Evolutionary conservation across 2,113 vertebrate species (phyloP).

Genomic region (Nipponia nippon): DNA sequence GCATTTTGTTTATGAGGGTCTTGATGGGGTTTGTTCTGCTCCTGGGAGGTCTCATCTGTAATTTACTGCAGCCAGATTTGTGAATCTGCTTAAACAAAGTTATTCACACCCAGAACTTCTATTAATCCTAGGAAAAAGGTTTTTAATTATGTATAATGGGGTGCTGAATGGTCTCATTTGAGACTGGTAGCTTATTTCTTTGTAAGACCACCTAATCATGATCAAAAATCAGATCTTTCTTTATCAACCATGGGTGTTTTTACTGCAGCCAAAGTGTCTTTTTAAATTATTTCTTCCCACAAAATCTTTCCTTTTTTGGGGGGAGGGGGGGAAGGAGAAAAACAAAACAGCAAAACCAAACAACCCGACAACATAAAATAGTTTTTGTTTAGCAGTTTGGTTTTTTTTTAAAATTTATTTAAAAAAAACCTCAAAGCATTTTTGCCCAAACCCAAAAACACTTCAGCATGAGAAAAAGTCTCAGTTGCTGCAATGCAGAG

Average conservation of each 20-base stretch:
- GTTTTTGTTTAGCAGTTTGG: not conserved
- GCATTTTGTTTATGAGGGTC: slow-evolving; percentile 62
- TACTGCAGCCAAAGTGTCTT: not conserved
- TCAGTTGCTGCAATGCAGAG: not conserved
- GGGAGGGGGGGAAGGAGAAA: not conserved
- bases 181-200: not conserved
- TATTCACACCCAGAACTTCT: slow-evolving; percentile 15
- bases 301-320: not conserved
- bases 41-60: slow-evolving; percentile 37
- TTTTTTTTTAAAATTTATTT: not conserved
- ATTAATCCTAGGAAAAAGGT: not conserved
- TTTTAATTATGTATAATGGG: slow-evolving; percentile 15
- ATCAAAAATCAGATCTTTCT: not conserved
- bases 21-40: slow-evolving; percentile 57
- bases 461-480: not conserved
- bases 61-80: slow-evolving; percentile 22
- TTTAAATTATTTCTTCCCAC: not conserved
- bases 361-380: not conserved
- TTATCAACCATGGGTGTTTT: not conserved
- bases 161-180: slow-evolving; percentile 1
- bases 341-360: not conserved
- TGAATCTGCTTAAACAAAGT: slow-evolving; percentile 35
- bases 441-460: not conserved
- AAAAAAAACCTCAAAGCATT: not conserved
- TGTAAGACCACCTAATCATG: not conserved